Evolutionary conservation across 1,140 invertebrate genomes (phyloP).

Genomic region (Cheumatopsyche charites): DNA sequence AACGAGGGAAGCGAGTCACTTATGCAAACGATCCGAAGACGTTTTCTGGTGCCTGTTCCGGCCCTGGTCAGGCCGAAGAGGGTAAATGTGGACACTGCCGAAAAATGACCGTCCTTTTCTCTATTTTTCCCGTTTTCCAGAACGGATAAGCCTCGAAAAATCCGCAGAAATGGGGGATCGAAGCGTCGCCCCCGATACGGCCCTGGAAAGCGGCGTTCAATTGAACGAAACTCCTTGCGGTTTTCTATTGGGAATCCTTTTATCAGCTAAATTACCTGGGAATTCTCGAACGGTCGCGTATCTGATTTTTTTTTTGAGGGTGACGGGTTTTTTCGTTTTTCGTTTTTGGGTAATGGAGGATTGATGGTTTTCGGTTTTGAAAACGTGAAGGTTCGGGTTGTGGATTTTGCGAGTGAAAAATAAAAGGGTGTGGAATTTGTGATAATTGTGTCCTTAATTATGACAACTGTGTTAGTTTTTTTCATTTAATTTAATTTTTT

Average conservation of each 20-base stretch:
- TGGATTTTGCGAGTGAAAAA: too few relatives aligned
- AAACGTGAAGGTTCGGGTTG: too few relatives aligned
- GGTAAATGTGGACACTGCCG: conserved; percentile 13
- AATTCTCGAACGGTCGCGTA: conserved; percentile 15
- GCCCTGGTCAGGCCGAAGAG: background rate
- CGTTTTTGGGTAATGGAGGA: too few relatives aligned
- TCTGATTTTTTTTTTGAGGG: background rate
- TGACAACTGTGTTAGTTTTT: too few relatives aligned
- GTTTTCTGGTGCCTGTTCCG: conserved; percentile 20
- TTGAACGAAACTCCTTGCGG: conserved; percentile 22
- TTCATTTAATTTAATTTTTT: too few relatives aligned
- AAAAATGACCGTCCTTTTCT: conserved; percentile 23
- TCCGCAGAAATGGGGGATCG: background rate
- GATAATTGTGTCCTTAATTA: too few relatives aligned
- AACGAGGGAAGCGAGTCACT: conserved; percentile 15
- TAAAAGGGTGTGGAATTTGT: too few relatives aligned
- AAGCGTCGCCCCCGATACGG: background rate
- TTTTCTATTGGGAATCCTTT: conserved; percentile 17
- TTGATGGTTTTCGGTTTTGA: too few relatives aligned
- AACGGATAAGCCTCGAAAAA: background rate
- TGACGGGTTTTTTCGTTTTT: too few relatives aligned
- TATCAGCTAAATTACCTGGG: conserved; percentile 25
- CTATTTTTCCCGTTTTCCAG: background rate
- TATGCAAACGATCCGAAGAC: conserved; percentile 25
- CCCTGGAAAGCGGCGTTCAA: conserved; percentile 11